Evolutionary conservation across 2,113 vertebrate genomes (phyloP).

Genomic region (Willisornis vidua): DNA sequence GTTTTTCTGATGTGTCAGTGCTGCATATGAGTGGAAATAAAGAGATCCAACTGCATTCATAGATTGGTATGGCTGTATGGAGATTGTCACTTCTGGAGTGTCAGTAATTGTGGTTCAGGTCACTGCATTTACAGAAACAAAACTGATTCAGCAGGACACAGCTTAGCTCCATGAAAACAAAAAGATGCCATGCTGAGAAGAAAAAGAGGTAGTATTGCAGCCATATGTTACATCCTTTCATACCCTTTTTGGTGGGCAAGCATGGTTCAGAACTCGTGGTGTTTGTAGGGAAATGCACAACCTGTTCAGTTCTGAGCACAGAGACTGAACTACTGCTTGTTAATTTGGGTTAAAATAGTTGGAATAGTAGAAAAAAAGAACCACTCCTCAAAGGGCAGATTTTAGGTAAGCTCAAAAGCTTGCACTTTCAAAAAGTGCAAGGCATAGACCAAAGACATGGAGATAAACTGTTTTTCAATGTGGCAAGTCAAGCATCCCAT

Average conservation of each 20-base stretch:
- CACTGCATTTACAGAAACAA: neutral
- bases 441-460: neutral
- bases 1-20: neutral
- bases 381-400: neutral
- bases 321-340: neutral
- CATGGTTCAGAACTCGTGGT: neutral
- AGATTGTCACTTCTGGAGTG: neutral
- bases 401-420: neutral
- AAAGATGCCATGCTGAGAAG: neutral
- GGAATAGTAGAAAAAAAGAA: neutral
- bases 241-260: neutral
- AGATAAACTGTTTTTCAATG: neutral
- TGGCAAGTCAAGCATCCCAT: neutral
- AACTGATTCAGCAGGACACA: neutral
- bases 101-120: neutral
- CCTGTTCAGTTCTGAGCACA: neutral
- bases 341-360: neutral
- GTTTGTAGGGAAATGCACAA: neutral
- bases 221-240: neutral
- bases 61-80: neutral
- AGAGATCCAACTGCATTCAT: neutral
- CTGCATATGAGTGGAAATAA: neutral
- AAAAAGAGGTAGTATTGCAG: neutral
- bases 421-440: neutral
- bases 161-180: neutral